A percentile compares a stretch with the other conserved stretches of the same genome.
phyloP scores from a whole-genome alignment of 2,797 vertebrate species.

The Megalops cyprinoides region DNA sequence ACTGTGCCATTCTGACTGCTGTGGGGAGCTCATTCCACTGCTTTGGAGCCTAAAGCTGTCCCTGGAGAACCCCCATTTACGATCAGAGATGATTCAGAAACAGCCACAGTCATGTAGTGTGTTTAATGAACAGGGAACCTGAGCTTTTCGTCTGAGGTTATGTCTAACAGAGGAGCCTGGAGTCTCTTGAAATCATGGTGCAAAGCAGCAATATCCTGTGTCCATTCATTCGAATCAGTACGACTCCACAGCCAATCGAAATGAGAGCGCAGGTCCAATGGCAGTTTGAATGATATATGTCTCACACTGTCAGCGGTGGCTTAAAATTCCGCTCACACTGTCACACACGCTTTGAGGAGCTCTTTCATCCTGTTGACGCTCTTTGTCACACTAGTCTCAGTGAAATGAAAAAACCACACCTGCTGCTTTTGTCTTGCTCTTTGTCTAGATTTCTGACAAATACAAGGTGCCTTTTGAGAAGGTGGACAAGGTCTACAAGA shows the following conservation, averaged over 20 bases:
- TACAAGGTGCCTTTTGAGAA: slow-evolving; percentile 92
- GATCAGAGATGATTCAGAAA: background rate
- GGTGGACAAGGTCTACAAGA: slow-evolving; percentile 96
- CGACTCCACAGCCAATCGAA: no score
- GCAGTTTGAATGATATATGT: background rate
- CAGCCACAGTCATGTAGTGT: background rate
- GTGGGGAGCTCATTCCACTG: no score
- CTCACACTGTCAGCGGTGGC: background rate
- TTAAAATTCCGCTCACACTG: background rate
- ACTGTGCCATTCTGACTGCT: no score
- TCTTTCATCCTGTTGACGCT: no score
- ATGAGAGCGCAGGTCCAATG: background rate
- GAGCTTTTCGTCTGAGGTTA: background rate
- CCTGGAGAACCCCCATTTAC: background rate
- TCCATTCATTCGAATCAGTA: no score
- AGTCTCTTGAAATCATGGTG: background rate
- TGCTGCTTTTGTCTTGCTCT: slow-evolving; percentile 12
- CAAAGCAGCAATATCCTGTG: no score
- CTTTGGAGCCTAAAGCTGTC: no score
- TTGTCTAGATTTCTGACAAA: slow-evolving; percentile 90
- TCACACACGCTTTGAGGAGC: background rate
- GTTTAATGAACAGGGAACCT: background rate
- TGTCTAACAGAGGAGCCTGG: background rate
- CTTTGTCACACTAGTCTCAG: background rate
- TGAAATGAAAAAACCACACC: background rate